These are phyloP conservation scores for Hermaeophaga mercurialis DNA, from an alignment of 2,888 invertebrate genomes.

Conservation along the genomic window DNA sequence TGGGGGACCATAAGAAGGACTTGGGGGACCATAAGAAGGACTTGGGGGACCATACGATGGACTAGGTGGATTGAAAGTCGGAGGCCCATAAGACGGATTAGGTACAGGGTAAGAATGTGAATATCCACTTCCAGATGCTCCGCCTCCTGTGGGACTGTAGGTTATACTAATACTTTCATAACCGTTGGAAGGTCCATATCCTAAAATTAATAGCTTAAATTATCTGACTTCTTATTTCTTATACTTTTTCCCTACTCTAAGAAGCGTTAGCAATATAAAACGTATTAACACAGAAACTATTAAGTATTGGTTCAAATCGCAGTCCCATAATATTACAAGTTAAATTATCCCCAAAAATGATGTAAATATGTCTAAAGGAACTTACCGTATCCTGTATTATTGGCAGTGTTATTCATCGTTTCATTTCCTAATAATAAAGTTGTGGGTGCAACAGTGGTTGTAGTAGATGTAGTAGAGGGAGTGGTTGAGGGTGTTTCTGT, in stretches of 20 bases:
- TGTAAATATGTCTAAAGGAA: constrained; percentile 1
- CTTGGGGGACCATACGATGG: constrained; percentile 27
- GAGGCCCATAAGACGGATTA: constrained; percentile 11
- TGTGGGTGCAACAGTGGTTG: constrained; percentile 53
- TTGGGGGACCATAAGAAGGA: constrained; percentile 26
- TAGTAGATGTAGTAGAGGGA: constrained; percentile 31
- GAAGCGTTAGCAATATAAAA: too few relatives aligned
- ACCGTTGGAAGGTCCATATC: constrained; percentile 54
- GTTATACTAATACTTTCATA: constrained; percentile 54
- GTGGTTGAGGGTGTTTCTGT: constrained; percentile 36
- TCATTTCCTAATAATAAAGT: constrained; percentile 14
- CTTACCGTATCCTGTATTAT: constrained; percentile 40
- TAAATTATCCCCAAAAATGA: too few relatives aligned
- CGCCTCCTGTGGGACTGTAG: constrained; percentile 46
- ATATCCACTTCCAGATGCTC: constrained; percentile 5
- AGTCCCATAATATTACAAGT: too few relatives aligned
- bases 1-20: constrained; percentile 30
- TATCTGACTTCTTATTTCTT: too few relatives aligned
- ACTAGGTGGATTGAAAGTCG: constrained; percentile 24
- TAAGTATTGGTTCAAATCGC: too few relatives aligned
- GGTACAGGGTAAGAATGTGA: constrained; percentile 19
- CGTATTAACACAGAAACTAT: too few relatives aligned
- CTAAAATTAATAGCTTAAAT: too few relatives aligned
- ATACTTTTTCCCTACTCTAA: too few relatives aligned
- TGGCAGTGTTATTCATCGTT: constrained; percentile 22